Evolutionary conservation across 2,888 invertebrate species (phyloP).

Genomic region (Yponomeuta cagnagella): DNA sequence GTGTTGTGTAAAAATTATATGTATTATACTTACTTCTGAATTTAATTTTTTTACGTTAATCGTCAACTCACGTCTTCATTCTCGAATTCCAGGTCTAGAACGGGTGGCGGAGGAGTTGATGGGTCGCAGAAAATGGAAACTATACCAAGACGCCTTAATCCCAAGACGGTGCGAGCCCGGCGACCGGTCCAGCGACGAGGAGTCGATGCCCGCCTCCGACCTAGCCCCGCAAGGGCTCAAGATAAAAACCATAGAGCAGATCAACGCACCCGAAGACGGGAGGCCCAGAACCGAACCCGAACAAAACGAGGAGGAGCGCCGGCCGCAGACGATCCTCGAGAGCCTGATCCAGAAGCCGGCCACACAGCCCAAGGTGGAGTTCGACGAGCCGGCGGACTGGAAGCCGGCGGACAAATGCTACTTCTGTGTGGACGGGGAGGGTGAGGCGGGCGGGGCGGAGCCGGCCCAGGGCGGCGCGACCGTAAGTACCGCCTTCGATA

Average conservation of each 20-base stretch:
- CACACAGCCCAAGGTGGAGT: slow-evolving; percentile 62
- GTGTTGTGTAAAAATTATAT: no score
- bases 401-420: slow-evolving; percentile 89
- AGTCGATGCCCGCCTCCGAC: slow-evolving; percentile 64
- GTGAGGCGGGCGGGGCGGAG: slow-evolving; percentile 33
- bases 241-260: slow-evolving; percentile 73
- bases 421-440: slow-evolving; percentile 80
- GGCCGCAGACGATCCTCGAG: slow-evolving; percentile 72
- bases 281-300: slow-evolving; percentile 33
- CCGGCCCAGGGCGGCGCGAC: slow-evolving; percentile 28
- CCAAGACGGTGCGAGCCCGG: slow-evolving; percentile 57
- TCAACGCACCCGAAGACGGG: slow-evolving; percentile 61
- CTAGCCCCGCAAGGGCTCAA: slow-evolving; percentile 62
- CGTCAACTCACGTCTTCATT: neutral
- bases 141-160: slow-evolving; percentile 87
- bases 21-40: no score
- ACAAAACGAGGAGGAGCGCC: slow-evolving; percentile 26
- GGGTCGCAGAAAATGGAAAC: slow-evolving; percentile 97
- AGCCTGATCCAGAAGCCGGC: slow-evolving; percentile 68
- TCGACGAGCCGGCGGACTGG: slow-evolving; percentile 81
- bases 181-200: slow-evolving; percentile 63
- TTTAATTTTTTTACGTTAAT: neutral
- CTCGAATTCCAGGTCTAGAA: slow-evolving; percentile 85
- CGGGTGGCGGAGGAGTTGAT: slow-evolving; percentile 97
- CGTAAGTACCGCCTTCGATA: slow-evolving; percentile 20